Conservation (phyloP, 2,888 invertebrate species). For the Apodemia zela region DNA sequence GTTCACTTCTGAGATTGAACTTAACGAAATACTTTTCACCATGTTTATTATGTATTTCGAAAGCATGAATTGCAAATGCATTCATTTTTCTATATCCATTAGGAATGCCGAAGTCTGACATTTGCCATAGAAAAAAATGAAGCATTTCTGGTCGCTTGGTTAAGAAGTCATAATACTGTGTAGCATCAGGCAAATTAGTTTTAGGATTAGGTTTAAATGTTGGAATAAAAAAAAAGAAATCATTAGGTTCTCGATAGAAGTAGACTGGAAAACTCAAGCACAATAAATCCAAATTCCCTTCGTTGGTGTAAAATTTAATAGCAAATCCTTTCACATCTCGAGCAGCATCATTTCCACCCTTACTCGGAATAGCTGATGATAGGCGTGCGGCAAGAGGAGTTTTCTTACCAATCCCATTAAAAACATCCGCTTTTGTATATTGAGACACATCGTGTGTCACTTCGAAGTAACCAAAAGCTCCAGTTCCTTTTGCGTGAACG, state of each 20-base stretch:
- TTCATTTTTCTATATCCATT: slow-evolving; percentile 95
- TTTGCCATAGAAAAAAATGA: slow-evolving; percentile 88
- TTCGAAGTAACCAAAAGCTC: slow-evolving; percentile 90
- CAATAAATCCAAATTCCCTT: slow-evolving; percentile 93
- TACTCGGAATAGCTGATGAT: slow-evolving; percentile 89
- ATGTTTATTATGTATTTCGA: slow-evolving; percentile 89
- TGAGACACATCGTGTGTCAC: slow-evolving; percentile 89
- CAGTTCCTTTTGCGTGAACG: slow-evolving; percentile 95
- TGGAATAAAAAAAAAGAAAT: slow-evolving; percentile 92
- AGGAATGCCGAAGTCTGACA: slow-evolving; percentile 91
- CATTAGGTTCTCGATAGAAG: slow-evolving; percentile 90
- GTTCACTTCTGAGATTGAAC: slow-evolving; percentile 94
- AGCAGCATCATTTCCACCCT: slow-evolving; percentile 90
- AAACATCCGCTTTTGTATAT: slow-evolving; percentile 87
- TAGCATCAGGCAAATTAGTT: slow-evolving; percentile 89
- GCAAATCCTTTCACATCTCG: slow-evolving; percentile 93
- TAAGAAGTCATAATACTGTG: slow-evolving; percentile 94
- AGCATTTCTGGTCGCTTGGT: slow-evolving; percentile 88
- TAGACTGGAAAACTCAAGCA: slow-evolving; percentile 93
- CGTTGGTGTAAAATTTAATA: slow-evolving; percentile 93
- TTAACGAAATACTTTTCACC: slow-evolving; percentile 88
- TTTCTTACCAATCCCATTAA: slow-evolving; percentile 86
- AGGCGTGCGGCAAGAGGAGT: slow-evolving; percentile 88
- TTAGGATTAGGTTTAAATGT: slow-evolving; percentile 95
- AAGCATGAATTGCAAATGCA: slow-evolving; percentile 93